phyloP scores from a whole-genome alignment of 2,888 invertebrate species.

The Encarsia formosa region DNA sequence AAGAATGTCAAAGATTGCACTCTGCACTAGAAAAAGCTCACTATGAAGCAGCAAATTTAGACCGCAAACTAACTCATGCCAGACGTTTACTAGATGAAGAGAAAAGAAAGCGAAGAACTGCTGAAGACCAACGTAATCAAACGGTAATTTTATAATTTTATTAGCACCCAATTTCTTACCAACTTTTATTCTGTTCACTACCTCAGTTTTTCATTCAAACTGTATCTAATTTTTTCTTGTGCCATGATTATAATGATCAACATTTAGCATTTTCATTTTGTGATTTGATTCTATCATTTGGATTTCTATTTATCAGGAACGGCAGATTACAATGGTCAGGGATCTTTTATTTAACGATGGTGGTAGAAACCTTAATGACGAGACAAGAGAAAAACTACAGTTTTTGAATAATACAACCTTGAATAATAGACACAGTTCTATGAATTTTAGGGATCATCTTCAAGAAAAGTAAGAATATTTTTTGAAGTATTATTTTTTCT shows the following conservation, averaged over 20 bases:
- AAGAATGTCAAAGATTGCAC: conserved; percentile 71
- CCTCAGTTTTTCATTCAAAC: background rate
- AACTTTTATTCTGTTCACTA: background rate
- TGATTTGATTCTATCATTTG: too few species aligned
- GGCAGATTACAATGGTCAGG: conserved; percentile 68
- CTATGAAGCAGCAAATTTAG: conserved; percentile 69
- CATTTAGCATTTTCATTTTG: background rate
- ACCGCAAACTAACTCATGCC: conserved; percentile 77
- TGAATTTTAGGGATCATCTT: conserved; percentile 39
- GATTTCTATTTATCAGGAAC: conserved; percentile 60
- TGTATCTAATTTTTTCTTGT: too few species aligned
- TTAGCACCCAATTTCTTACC: too few species aligned
- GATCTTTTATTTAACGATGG: conserved; percentile 71
- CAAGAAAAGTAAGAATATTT: conserved; percentile 41
- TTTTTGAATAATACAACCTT: conserved; percentile 64
- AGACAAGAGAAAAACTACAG: conserved; percentile 76
- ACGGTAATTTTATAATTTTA: conserved; percentile 54
- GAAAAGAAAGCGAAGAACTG: conserved; percentile 64
- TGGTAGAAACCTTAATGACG: conserved; percentile 68
- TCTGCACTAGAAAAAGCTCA: conserved; percentile 67
- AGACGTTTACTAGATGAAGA: conserved; percentile 77
- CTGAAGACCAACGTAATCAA: conserved; percentile 68
- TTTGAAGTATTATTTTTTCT: background rate
- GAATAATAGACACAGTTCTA: conserved; percentile 53
- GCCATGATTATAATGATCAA: background rate